Evolutionary conservation across 2,113 vertebrate species (phyloP).

Genomic region (Antigone vipio): DNA sequence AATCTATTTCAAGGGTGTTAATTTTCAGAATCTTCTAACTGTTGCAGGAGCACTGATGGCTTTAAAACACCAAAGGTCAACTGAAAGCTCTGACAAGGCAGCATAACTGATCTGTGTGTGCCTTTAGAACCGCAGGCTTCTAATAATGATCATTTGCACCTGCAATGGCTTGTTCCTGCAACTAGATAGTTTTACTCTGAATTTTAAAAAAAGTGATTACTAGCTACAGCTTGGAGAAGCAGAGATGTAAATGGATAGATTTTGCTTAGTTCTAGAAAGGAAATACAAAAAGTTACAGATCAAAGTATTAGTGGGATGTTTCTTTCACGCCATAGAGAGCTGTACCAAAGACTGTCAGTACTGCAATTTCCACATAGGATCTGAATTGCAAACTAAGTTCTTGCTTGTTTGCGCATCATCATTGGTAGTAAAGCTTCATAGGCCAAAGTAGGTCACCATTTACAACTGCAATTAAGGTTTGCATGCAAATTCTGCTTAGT

Average conservation of each 20-base stretch:
- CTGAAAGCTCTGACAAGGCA: not conserved
- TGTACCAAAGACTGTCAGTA: not conserved
- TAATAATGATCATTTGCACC: not conserved
- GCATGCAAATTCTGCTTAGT: not conserved
- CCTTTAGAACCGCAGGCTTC: not conserved
- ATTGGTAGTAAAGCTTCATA: not conserved
- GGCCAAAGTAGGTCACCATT: not conserved
- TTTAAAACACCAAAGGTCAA: not conserved
- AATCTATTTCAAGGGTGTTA: not conserved
- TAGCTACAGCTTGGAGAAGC: not conserved
- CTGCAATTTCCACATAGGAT: not conserved
- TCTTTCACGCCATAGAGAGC: not conserved
- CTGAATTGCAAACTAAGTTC: not conserved
- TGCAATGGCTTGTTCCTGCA: not conserved
- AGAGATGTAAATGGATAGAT: not conserved
- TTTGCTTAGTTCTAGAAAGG: not conserved
- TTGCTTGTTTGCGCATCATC: not conserved
- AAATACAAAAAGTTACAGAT: not conserved
- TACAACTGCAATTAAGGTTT: not conserved
- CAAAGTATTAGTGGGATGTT: not conserved
- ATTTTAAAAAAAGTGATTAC: not conserved
- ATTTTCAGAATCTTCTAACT: not conserved
- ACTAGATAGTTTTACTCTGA: not conserved
- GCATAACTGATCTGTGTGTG: not conserved
- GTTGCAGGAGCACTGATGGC: not conserved